These are phyloP conservation scores for Periplaneta americana DNA, from an alignment of 1,140 invertebrate genomes.

Conservation along the genomic window DNA sequence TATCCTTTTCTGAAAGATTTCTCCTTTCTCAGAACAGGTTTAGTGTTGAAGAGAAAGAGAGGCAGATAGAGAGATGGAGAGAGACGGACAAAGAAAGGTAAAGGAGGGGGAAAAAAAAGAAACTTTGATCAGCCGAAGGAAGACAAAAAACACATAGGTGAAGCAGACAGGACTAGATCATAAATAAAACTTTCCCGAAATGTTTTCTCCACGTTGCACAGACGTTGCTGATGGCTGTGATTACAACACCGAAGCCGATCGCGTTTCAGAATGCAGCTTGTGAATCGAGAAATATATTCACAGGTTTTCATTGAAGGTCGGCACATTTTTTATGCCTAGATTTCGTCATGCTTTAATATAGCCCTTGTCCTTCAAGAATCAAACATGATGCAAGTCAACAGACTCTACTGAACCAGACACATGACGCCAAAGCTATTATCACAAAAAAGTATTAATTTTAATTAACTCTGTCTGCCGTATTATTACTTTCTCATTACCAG, in stretches of 20 bases:
- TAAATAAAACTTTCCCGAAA: background rate
- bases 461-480: too few relatives aligned
- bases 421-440: background rate
- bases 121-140: background rate
- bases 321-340: background rate
- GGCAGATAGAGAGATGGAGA: background rate
- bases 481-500: too few relatives aligned
- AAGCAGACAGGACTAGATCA: background rate
- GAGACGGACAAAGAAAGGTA: background rate
- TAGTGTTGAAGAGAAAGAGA: background rate
- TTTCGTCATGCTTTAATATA: background rate
- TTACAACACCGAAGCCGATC: background rate
- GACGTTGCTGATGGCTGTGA: background rate
- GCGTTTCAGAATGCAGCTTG: background rate
- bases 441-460: too few relatives aligned
- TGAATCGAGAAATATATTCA: background rate
- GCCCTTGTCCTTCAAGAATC: background rate
- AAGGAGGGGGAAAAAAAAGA: background rate
- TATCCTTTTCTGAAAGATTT: background rate
- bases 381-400: background rate
- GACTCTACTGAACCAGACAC: background rate
- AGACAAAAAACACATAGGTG: background rate
- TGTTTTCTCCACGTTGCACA: background rate
- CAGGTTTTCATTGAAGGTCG: background rate
- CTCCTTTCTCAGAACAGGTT: background rate